phyloP scores from a whole-genome alignment of 2,888 invertebrate genomes.

The Hirtodrosophila confusa region DNA sequence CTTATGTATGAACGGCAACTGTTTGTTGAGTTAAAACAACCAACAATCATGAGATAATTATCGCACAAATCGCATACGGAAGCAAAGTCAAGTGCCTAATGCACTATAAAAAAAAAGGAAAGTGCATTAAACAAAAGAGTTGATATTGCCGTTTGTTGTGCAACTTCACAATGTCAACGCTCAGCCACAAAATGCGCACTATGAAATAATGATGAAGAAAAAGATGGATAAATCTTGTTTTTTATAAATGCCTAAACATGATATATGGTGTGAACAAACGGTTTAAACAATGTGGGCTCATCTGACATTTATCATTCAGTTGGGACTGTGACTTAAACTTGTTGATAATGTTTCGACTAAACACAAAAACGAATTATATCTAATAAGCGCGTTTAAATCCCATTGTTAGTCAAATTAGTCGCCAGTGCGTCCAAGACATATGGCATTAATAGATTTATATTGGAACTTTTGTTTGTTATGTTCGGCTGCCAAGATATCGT shows the following conservation, averaged over 20 bases:
- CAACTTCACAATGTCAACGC: constrained; percentile 30
- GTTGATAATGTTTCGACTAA: constrained; percentile 39
- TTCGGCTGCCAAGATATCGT: constrained; percentile 2
- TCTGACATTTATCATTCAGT: constrained; percentile 51
- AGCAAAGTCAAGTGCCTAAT: constrained; percentile 16
- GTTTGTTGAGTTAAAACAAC: constrained; percentile 12
- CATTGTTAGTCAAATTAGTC: constrained; percentile 70
- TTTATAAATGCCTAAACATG: constrained; percentile 27
- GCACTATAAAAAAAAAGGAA: constrained; percentile 20
- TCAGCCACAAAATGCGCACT: constrained; percentile 2
- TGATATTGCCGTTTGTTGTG: constrained; percentile 3
- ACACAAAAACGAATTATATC: constrained; percentile 64
- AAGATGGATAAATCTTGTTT: constrained; percentile 7
- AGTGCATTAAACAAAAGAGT: constrained; percentile 33
- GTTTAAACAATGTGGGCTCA: constrained; percentile 22
- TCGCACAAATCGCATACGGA: constrained; percentile 40
- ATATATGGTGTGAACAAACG: constrained; percentile 65
- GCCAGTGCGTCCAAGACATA: constrained; percentile 17
- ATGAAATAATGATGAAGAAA: neutral
- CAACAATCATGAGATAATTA: constrained; percentile 33
- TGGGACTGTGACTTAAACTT: constrained; percentile 30
- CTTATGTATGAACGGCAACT: constrained; percentile 8
- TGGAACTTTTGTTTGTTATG: constrained; percentile 1
- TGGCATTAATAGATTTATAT: constrained; percentile 20
- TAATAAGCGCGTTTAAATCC: constrained; percentile 61